phyloP scores from a whole-genome alignment of 2,888 invertebrate genomes.

The Morpho achilles region DNA sequence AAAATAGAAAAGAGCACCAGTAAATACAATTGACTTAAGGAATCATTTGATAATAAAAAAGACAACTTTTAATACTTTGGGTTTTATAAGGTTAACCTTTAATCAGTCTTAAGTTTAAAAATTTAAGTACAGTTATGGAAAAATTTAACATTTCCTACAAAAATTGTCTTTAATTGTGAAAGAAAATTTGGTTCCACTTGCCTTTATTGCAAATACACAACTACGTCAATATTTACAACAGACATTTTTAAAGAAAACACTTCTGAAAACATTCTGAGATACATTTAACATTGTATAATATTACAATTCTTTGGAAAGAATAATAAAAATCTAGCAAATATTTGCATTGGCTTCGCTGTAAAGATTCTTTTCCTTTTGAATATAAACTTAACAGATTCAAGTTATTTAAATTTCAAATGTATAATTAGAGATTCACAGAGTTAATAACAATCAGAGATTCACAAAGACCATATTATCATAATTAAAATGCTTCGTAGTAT shows the following conservation, averaged over 20 bases:
- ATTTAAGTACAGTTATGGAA: constrained; percentile 18
- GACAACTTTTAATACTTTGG: constrained; percentile 1
- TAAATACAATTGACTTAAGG: constrained; percentile 6
- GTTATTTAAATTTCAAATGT: background rate
- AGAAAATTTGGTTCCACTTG: no score
- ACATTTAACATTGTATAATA: no score
- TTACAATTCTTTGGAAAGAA: no score
- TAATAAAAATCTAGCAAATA: no score
- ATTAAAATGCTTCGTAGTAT: background rate
- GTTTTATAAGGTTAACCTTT: constrained; percentile 29
- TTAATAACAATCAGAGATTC: constrained; percentile 1
- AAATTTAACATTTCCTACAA: background rate
- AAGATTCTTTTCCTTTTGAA: no score
- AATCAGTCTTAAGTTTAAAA: constrained; percentile 51
- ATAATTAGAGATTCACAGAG: constrained; percentile 2
- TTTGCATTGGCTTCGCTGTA: no score
- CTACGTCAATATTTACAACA: no score
- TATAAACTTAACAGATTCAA: background rate
- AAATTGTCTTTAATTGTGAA: background rate
- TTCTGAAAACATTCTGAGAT: no score
- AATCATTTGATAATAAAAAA: background rate
- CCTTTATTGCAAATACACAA: no score
- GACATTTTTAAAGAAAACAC: no score
- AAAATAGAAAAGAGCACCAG: constrained; percentile 22
- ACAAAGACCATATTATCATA: constrained; percentile 1